A percentile compares a stretch with the other conserved stretches of the same genome.
phyloP scores from a whole-genome alignment of 1,140 invertebrate species.

The Trachymyrmex septentrionalis region DNA sequence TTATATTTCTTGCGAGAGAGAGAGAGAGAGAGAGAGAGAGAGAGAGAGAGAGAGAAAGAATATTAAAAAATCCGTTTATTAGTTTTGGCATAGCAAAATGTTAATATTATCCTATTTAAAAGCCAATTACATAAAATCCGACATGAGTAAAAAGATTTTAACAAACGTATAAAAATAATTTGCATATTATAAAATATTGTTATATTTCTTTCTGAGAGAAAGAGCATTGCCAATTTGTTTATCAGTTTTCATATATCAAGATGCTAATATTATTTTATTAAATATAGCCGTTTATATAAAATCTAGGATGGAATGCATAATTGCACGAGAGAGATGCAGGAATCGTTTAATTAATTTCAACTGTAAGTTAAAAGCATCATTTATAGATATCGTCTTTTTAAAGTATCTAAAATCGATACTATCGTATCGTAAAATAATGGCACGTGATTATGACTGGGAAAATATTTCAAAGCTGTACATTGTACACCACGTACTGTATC shows the following conservation, averaged over 20 bases:
- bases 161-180: not conserved
- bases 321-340: not conserved
- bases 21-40: not conserved
- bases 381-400: constrained; percentile 37
- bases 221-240: not conserved
- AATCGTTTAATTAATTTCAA: constrained; percentile 43
- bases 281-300: not conserved
- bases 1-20: not conserved
- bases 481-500: not conserved
- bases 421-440: constrained; percentile 45
- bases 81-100: not conserved
- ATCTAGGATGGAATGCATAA: not conserved
- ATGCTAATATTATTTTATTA: no score
- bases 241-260: no score
- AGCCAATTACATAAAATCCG: not conserved
- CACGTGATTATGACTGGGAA: constrained; percentile 55
- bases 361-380: constrained; percentile 17
- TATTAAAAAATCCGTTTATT: not conserved
- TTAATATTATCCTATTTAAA: not conserved
- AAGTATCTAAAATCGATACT: constrained; percentile 57
- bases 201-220: not conserved
- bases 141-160: not conserved
- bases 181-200: not conserved
- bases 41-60: no score
- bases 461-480: constrained; percentile 43